Evolutionary conservation across 1,140 invertebrate genomes (phyloP).

Genomic region (Rhyacophila brunnea): DNA sequence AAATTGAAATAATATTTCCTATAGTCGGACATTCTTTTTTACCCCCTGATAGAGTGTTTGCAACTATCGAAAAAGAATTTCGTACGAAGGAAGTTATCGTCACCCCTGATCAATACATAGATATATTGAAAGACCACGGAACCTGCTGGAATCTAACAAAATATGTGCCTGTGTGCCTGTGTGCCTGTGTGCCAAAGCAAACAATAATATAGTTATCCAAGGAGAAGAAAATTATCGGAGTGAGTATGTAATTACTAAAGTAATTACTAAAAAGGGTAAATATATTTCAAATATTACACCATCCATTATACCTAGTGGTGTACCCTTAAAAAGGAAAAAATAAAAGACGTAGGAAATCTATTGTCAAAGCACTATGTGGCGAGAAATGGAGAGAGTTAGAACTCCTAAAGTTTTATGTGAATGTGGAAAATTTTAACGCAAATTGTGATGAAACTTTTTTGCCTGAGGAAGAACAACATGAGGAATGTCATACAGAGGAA

Average conservation of each 20-base stretch:
- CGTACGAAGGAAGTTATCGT: constrained; percentile 28
- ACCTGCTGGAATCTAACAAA: not conserved
- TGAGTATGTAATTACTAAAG: not conserved
- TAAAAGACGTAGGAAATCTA: not conserved
- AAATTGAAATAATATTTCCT: constrained; percentile 34
- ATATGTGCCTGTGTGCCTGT: not conserved
- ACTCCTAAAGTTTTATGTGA: not conserved
- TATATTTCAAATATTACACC: not conserved
- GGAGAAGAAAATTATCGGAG: constrained; percentile 4
- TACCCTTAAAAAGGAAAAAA: not conserved
- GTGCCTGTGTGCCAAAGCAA: not conserved
- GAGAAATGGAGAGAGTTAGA: constrained; percentile 2
- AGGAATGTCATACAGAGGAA: no score
- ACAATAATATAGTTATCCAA: not conserved
- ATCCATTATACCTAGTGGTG: not conserved
- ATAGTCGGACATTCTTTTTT: constrained; percentile 35
- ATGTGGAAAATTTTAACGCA: no score
- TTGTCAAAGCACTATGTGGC: not conserved
- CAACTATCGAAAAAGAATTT: constrained; percentile 19
- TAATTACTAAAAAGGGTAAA: constrained; percentile 2
- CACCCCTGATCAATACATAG: constrained; percentile 22
- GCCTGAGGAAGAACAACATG: no score
- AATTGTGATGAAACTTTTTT: no score
- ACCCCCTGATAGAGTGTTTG: constrained; percentile 29
- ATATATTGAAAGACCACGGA: constrained; percentile 4